Percentiles rank a stretch among this genome's conserved stretches.
Conservation (phyloP, 1,140 invertebrate genomes). For the Aricia agestis region DNA sequence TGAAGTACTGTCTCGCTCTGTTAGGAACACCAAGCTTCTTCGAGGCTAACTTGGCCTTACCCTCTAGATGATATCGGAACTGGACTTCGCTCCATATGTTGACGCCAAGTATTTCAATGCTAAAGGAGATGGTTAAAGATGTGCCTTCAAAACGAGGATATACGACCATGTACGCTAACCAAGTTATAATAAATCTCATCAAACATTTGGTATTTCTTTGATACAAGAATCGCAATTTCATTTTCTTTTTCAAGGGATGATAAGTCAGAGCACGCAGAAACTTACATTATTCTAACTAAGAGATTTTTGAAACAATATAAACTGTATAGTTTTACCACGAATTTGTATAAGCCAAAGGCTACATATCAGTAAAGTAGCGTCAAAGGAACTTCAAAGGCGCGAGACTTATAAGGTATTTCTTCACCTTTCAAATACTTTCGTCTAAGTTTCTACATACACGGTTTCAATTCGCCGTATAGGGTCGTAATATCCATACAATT, state of each 20-base stretch:
- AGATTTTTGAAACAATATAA: not conserved
- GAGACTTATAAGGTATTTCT: constrained; percentile 1
- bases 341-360: not conserved
- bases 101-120: no score
- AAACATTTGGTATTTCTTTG: no score
- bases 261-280: not conserved
- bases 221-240: no score
- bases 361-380: not conserved
- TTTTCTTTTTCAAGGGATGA: not conserved
- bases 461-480: not conserved
- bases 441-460: not conserved
- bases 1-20: no score
- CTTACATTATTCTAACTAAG: not conserved
- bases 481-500: constrained; percentile 6
- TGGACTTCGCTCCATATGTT: no score
- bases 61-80: no score
- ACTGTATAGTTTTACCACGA: not conserved
- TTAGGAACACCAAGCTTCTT: no score
- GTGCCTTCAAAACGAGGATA: no score
- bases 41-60: no score
- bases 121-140: no score
- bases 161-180: no score
- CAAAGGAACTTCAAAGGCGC: not conserved
- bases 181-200: no score
- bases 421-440: constrained; percentile 14